Evolutionary conservation across 2,113 vertebrate genomes (phyloP).

Genomic region (Gasterosteus nipponicus): DNA sequence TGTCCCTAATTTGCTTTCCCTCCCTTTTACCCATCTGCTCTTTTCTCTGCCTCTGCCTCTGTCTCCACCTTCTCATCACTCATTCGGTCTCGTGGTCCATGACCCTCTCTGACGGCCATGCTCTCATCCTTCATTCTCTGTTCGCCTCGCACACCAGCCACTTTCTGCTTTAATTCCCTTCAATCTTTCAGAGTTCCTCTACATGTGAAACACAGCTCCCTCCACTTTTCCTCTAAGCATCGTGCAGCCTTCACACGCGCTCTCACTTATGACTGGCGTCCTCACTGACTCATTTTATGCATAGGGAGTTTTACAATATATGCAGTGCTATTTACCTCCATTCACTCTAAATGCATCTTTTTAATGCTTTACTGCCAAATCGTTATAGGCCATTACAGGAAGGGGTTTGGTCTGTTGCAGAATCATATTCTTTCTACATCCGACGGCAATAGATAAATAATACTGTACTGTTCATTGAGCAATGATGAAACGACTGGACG

Average conservation of each 20-base stretch:
- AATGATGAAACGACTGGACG: too few relatives aligned
- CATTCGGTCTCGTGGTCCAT: conserved; percentile 56
- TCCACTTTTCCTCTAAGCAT: conserved; percentile 32
- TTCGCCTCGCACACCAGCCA: conserved; percentile 27
- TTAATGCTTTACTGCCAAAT: not conserved
- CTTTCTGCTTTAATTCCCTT: conserved; percentile 29
- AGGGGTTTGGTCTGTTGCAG: too few relatives aligned
- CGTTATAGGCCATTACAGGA: not conserved
- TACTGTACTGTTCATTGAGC: too few relatives aligned
- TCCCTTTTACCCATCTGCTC: conserved; percentile 37
- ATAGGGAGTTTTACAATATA: not conserved
- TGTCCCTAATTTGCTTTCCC: conserved; percentile 43
- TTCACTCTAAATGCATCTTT: not conserved
- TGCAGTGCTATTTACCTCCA: not conserved
- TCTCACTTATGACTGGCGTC: conserved; percentile 47
- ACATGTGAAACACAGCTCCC: conserved; percentile 55
- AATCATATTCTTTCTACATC: too few relatives aligned
- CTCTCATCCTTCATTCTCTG: conserved; percentile 56
- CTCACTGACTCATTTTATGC: conserved; percentile 1
- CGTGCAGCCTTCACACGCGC: conserved; percentile 15
- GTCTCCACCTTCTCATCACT: conserved; percentile 65
- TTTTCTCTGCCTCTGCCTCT: conserved; percentile 27
- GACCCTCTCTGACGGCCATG: conserved; percentile 50
- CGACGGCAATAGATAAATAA: too few relatives aligned
- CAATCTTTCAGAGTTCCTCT: conserved; percentile 35